These are phyloP conservation scores for Chanos chanos DNA, from an alignment of 2,797 vertebrate species.

Conservation along the genomic window DNA sequence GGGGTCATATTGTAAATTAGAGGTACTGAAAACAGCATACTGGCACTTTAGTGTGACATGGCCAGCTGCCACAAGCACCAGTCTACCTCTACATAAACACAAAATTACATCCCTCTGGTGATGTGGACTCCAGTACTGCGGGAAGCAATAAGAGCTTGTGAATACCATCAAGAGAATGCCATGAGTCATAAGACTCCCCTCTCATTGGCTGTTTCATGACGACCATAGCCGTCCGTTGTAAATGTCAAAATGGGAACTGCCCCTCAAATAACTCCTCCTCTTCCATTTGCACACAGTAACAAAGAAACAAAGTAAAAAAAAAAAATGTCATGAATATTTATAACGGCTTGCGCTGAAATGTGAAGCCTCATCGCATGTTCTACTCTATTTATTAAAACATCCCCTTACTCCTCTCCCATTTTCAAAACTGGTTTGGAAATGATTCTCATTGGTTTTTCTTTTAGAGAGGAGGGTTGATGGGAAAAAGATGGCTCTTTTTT, in stretches of 20 bases:
- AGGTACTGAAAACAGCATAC: too few relatives aligned
- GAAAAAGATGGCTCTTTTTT: neutral
- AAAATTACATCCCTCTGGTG: constrained; percentile 31
- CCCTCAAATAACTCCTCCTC: constrained; percentile 47
- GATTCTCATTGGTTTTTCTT: constrained; percentile 40
- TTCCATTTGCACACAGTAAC: neutral
- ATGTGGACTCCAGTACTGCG: constrained; percentile 33
- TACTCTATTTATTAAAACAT: neutral
- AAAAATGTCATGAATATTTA: constrained; percentile 22
- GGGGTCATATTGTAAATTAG: neutral
- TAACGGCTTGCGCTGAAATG: neutral
- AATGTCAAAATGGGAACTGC: neutral
- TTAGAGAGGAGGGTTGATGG: constrained; percentile 44
- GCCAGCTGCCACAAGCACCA: constrained; percentile 14
- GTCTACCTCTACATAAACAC: constrained; percentile 34
- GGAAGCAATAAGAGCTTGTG: constrained; percentile 21
- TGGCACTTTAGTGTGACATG: too few relatives aligned
- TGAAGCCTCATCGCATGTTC: neutral
- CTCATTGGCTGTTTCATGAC: constrained; percentile 23
- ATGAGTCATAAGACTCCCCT: constrained; percentile 9
- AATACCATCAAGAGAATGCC: constrained; percentile 11
- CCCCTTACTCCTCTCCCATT: neutral
- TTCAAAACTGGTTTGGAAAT: constrained; percentile 10
- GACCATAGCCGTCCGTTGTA: constrained; percentile 19
- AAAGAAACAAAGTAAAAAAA: constrained; percentile 4